Conservation (phyloP, 2,113 vertebrate species). For the Actinemys pallida region DNA sequence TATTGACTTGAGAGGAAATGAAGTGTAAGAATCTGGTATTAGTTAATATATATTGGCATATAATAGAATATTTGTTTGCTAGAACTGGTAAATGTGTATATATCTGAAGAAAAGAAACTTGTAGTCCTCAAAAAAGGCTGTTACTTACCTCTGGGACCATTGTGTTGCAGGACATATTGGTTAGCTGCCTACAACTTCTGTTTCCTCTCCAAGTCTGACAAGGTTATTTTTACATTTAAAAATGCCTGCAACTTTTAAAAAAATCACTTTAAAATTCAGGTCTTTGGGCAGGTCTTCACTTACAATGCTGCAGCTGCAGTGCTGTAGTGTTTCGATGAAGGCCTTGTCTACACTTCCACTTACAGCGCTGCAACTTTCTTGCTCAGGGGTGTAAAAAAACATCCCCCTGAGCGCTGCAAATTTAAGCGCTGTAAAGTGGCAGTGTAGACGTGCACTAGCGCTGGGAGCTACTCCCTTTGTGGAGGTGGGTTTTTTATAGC, state of each 20-base stretch:
- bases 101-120: background rate
- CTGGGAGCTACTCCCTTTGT: too few relatives aligned
- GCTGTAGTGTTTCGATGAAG: too few relatives aligned
- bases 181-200: background rate
- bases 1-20: background rate
- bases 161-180: background rate
- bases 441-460: too few relatives aligned
- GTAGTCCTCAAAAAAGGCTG: background rate
- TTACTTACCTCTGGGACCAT: background rate
- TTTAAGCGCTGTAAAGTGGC: too few relatives aligned
- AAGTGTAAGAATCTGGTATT: background rate
- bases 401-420: too few relatives aligned
- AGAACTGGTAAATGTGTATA: background rate
- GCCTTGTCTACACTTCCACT: too few relatives aligned
- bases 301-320: too few relatives aligned
- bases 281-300: background rate
- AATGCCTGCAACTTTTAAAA: background rate
- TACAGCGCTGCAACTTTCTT: too few relatives aligned
- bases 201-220: background rate
- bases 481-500: too few relatives aligned
- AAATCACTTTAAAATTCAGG: background rate
- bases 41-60: background rate
- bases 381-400: too few relatives aligned
- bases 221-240: background rate
- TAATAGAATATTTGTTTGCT: background rate